Base-by-base conservation (phyloP, 2,797 vertebrate genomes). In the Gadopsis marmoratus region DNA sequence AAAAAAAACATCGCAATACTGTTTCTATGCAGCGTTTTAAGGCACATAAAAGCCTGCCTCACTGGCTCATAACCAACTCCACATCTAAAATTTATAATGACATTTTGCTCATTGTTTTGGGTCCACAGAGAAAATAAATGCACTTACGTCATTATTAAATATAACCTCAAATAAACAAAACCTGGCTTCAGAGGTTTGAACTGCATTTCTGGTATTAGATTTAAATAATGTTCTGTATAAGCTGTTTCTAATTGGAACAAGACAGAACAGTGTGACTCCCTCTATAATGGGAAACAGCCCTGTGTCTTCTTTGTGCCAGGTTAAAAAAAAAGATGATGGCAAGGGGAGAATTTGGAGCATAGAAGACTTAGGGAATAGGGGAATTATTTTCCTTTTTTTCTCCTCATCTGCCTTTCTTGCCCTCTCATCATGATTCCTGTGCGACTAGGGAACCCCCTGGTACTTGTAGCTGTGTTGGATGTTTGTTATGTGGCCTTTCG, bases 251-350 rank as follows among this genome's bases (percentile, higher is more conserved):
- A 88, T 89, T 91, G 91, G 79, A 89, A 78, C 62, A 65, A 86
- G 77, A 78, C 76, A 60, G 83, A 77, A 13, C 62, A 87, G 82
- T 83, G 86, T 83, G 85, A 92, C 82, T 93, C 81, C 66, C 51
- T 78, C 79, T 69, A 1, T 95, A 95, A 95, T 94, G 84, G 79
- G 85, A 94, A 95, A 85, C 94, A 94, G 91, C 61, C 76, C 29
- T 0, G 71, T 58, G 61, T 79, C 68, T 47, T 78, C 72, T 84
- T 66, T 54, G 54, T 83, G 89, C 92, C 92, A 91, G 82, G 54
- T 77, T 75, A 73, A 33, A 67, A 63, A 74, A 67, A 29, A 79
- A 77, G 71, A 55, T 53, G 74, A 68, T 56, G 78, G 59, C n/a
- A 48, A 77, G 29, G 72, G 12, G 65, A 67, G 31, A 79, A 86